Conservation (phyloP, 2,797 vertebrate genomes). For the Rhinophrynus dorsalis region DNA sequence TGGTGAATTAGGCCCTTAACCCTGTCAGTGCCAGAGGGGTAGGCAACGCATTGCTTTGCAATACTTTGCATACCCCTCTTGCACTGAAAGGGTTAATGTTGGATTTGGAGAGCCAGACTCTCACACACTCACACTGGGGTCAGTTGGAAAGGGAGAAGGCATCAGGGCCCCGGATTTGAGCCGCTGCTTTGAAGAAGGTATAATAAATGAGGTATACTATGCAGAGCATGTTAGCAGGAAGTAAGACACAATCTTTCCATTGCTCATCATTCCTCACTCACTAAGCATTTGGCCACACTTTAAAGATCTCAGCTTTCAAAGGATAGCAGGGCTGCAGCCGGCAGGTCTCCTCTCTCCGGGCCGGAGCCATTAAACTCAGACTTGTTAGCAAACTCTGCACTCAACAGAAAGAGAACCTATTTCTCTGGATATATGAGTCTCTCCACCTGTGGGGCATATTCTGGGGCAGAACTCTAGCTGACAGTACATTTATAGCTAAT, state of each 20-base stretch:
- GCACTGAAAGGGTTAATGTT: constrained; percentile 1
- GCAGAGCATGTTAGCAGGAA: constrained; percentile 51
- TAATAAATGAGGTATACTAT: constrained; percentile 50
- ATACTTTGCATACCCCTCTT: too few relatives aligned
- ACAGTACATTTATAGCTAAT: too few relatives aligned
- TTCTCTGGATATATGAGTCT: constrained; percentile 30
- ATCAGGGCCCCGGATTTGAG: constrained; percentile 26
- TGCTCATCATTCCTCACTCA: constrained; percentile 49
- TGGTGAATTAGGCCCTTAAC: too few relatives aligned
- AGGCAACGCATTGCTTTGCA: too few relatives aligned
- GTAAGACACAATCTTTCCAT: constrained; percentile 51
- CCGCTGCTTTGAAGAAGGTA: constrained; percentile 48
- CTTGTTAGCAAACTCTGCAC: constrained; percentile 45
- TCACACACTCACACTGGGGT: constrained; percentile 19
- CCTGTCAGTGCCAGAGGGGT: too few relatives aligned
- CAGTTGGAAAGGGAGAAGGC: constrained; percentile 40
- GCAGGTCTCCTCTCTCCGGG: constrained; percentile 43
- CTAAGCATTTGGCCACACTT: constrained; percentile 50
- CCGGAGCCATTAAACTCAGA: constrained; percentile 43
- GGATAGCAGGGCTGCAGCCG: constrained; percentile 47
- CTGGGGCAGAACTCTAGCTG: constrained; percentile 29
- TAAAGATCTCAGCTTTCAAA: constrained; percentile 51
- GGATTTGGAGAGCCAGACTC: constrained; percentile 10
- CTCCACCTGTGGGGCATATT: constrained; percentile 43
- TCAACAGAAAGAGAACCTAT: constrained; percentile 44